Conservation (phyloP, 2,797 vertebrate species). For the Melanotaenia maccullochi region DNA sequence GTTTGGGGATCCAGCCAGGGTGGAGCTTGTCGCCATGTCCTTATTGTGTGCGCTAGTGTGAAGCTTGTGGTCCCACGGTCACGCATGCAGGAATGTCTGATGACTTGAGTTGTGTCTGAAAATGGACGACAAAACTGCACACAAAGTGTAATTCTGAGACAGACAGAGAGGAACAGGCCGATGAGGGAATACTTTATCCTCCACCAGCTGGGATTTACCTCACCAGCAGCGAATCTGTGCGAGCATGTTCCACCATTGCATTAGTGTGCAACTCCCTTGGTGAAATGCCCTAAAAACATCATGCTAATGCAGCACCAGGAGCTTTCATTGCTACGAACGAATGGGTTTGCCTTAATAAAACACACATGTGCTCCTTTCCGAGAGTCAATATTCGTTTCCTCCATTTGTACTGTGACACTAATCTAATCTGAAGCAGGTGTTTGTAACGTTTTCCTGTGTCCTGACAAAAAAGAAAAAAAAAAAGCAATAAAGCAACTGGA, state of each 20-base stretch:
- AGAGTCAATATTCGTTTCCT: conserved; percentile 47
- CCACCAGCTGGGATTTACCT: conserved; percentile 30
- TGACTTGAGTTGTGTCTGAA: conserved; percentile 34
- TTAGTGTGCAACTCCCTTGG: conserved; percentile 25
- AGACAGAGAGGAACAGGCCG: conserved; percentile 42
- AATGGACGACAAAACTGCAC: conserved; percentile 4
- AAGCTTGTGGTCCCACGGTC: conserved; percentile 27
- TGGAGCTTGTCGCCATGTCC: conserved; percentile 18
- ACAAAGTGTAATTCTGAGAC: conserved; percentile 3
- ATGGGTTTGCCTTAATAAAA: conserved; percentile 44
- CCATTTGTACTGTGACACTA: conserved; percentile 46
- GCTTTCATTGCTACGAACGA: conserved; percentile 25
- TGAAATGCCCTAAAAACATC: conserved; percentile 18
- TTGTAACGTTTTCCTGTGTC: conserved; percentile 33
- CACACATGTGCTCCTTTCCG: conserved; percentile 51
- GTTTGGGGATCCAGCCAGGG: conserved; percentile 48
- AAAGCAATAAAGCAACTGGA: conserved; percentile 19
- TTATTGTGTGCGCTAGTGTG: conserved; percentile 21
- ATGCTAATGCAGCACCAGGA: conserved; percentile 44
- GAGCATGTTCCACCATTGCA: conserved; percentile 22
- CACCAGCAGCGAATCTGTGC: conserved; percentile 21
- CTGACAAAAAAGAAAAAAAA: conserved; percentile 19
- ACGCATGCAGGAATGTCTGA: conserved; percentile 63
- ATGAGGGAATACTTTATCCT: conserved; percentile 2
- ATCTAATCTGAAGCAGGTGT: conserved; percentile 67